Evolutionary conservation across 2,797 vertebrate species (phyloP).

Genomic region (Stomatorhinus walkeri): DNA sequence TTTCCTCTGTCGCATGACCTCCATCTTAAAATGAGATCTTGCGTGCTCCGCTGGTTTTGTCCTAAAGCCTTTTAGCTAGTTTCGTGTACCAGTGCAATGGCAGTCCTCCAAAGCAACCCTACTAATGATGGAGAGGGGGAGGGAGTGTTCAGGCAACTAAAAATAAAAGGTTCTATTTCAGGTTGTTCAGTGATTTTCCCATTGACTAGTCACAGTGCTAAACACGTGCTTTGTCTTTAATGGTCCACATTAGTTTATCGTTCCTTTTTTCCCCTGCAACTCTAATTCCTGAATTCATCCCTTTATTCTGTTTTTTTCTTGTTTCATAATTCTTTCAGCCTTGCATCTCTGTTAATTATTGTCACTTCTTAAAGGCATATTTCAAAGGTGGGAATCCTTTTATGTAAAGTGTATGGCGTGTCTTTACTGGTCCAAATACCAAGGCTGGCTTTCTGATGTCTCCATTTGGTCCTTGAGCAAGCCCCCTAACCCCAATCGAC

Average conservation of each 20-base stretch:
- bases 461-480: neutral
- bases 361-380: neutral
- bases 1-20: neutral
- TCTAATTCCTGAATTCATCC: conserved; percentile 15
- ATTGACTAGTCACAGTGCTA: conserved; percentile 91
- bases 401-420: neutral
- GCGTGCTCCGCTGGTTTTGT: neutral
- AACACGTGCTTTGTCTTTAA: conserved; percentile 82
- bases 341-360: neutral
- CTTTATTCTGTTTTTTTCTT: neutral
- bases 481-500: neutral
- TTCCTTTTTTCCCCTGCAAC: conserved; percentile 34
- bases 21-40: neutral
- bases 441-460: neutral
- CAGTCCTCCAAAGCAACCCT: conserved; percentile 30
- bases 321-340: neutral
- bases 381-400: neutral
- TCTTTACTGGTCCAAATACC: neutral
- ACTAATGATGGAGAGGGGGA: conserved; percentile 41
- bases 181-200: conserved; percentile 91
- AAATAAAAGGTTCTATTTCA: conserved; percentile 77
- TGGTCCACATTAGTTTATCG: conserved; percentile 76
- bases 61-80: neutral
- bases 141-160: conserved; percentile 51
- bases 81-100: neutral